Evolutionary conservation across 2,888 invertebrate species (phyloP).

Genomic region (Catonia carolina): DNA sequence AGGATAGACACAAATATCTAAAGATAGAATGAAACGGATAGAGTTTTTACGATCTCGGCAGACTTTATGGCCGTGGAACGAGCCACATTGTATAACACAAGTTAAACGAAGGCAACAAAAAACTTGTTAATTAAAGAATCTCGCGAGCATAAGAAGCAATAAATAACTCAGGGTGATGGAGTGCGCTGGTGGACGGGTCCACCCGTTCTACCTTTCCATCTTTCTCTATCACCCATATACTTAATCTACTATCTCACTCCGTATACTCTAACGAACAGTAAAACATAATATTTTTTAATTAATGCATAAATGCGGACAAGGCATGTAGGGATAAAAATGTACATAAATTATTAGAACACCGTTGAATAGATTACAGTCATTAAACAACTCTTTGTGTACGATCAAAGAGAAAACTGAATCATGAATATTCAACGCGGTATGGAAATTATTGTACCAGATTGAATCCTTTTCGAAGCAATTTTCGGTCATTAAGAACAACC

Average conservation of each 20-base stretch:
- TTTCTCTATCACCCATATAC: not conserved
- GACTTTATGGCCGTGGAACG: too few relatives aligned
- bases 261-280: constrained; percentile 1
- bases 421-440: constrained; percentile 4
- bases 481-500: constrained; percentile 7
- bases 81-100: not conserved
- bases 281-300: constrained; percentile 14
- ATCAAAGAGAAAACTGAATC: constrained; percentile 1
- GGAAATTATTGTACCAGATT: constrained; percentile 5
- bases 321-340: constrained; percentile 8
- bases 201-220: not conserved
- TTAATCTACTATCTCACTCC: not conserved
- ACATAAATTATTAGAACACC: constrained; percentile 5
- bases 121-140: constrained; percentile 13
- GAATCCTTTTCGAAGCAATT: not conserved
- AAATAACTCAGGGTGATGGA: constrained; percentile 12
- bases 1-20: too few relatives aligned
- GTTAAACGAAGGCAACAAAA: not conserved
- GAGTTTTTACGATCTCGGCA: too few relatives aligned
- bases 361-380: constrained; percentile 5
- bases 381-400: not conserved
- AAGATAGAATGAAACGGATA: too few relatives aligned
- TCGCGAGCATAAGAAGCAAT: not conserved
- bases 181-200: constrained; percentile 3
- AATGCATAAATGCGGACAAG: constrained; percentile 2